These are phyloP conservation scores for Taxidea taxus DNA, from an alignment of 2,113 vertebrate species.

Conservation along the genomic window DNA sequence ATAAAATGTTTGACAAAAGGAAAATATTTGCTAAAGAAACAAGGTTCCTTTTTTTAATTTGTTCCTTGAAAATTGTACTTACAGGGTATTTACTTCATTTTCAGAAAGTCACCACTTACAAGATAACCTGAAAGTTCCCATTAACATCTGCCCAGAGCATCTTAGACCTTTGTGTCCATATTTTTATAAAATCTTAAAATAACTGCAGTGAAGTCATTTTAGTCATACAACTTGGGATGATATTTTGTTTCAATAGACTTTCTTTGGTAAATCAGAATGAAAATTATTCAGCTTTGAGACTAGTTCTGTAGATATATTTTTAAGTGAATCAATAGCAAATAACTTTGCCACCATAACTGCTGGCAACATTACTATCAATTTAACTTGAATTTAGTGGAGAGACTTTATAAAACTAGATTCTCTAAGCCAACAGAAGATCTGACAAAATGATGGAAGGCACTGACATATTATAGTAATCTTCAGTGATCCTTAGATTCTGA, in stretches of 20 bases:
- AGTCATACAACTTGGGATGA: background rate
- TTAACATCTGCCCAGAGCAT: background rate
- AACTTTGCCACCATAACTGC: background rate
- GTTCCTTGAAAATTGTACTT: conserved; percentile 25
- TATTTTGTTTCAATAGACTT: background rate
- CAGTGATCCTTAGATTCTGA: conserved; percentile 10
- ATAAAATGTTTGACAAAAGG: background rate
- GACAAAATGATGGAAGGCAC: background rate
- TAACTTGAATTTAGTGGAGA: background rate
- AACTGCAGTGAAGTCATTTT: background rate
- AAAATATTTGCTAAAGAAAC: background rate
- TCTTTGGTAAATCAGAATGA: background rate
- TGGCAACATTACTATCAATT: background rate
- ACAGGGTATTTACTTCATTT: background rate
- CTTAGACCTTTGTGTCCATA: background rate
- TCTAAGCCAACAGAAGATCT: background rate
- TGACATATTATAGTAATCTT: background rate
- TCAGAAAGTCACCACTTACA: background rate
- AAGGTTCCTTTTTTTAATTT: background rate
- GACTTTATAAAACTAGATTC: background rate
- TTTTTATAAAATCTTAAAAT: conserved; percentile 27
- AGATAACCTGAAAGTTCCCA: background rate
- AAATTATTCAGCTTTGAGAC: background rate
- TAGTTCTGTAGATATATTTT: background rate
- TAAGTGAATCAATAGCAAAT: background rate